Base-by-base conservation (phyloP, 1,140 invertebrate genomes). In the Drosophila parabipectinata region DNA sequence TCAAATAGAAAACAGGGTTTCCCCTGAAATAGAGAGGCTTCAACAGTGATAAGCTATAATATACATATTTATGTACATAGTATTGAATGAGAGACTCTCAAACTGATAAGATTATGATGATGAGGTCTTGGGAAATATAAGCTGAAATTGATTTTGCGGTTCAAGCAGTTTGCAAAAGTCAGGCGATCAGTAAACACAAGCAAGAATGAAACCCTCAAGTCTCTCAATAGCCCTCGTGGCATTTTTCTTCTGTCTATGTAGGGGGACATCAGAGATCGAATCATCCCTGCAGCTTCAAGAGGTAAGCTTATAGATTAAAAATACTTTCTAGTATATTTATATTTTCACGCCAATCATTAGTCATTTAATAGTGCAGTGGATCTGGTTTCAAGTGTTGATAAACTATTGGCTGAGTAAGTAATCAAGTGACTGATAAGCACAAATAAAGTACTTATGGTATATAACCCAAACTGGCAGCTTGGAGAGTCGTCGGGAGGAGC, bases 331-430 rank as follows among this genome's bases (percentile, higher is more conserved):
- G 0, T 12, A n/a, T 12, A 6, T 10, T 2, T 15, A 3, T 4
- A 44, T 9, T 24, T 21, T 26, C 1, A 32, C 4, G 24, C 1
- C n/a, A 45, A 1, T 24, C 4, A 4, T 9, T 14, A 64, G 62
- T 32, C 48, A 12, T 24, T 48, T 8, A 48, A 48, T 6, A 4
- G 41, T 0, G 37, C 61, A 3, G 14, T 9, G 56, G 44, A 60
- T 6, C 12, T 61, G 1, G 14, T 41, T 2, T 32, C 61, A 4
- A 37, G 3, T 18, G 28, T 64, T 61, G 56, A 61, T 61, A 61
- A 61, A 2, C 41, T 66, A 10, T 30, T 66, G 57, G 12, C 28
- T 10, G 62, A 50, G 62, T 66, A 28, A 15, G 62, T 66, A 60
- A n/a, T n/a, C 34, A 37, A n/a, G 34, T 37, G 34, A 9, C 9